Evolutionary conservation across 2,888 invertebrate species (phyloP), one percentile per base, ranked within the genome.

Genomic region (Hyposoter didymator): DNA sequence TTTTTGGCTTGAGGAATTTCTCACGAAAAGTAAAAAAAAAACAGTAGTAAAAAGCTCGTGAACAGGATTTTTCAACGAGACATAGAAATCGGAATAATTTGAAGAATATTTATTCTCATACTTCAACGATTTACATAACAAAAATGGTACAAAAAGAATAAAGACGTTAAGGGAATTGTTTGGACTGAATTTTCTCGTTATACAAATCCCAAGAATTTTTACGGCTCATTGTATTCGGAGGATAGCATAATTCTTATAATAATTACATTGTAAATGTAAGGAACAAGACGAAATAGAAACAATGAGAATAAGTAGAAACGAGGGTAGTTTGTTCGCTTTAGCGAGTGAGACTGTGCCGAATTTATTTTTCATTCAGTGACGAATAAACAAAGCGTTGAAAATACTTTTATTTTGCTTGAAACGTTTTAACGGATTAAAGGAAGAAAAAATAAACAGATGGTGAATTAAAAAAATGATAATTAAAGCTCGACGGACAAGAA

Each of bases 401-500:
- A 81, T 72, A 66, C 22, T 35, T 78, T 82, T 82, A 35, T 76
- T 66, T 67, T 17, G 47, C 52, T 52, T n/a, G 17, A 43, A 35
- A 49, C 55, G 45, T 70, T 79, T 79, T 32, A 67, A 72, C 28
- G 75, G 45, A 69, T 76, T 80, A 67, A 85, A 78, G 79, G 32
- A 69, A 59, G 59, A 32, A 67, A 59, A 66, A 39, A 55, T 49
- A 64, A 69, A 45, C 28, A 28, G 70, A 66, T 78, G 17, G 55
- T 39, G 47, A 32, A 49, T 22, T 14, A 22, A 59, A 32, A 69
- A 74, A 84, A 82, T 82, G 87, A 82, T 87, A 87, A 88, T 87
- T 89, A 85, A 70, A 87, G 80, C 75, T 83, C 70, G 66, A 55
- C 62, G 81, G 82, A 84, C 67, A 52, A 69, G 47, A 70, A 45